A percentile compares a stretch with the other conserved stretches of the same genome.
phyloP scores from a whole-genome alignment of 2,888 invertebrate species.

The Drosophila falleni region DNA sequence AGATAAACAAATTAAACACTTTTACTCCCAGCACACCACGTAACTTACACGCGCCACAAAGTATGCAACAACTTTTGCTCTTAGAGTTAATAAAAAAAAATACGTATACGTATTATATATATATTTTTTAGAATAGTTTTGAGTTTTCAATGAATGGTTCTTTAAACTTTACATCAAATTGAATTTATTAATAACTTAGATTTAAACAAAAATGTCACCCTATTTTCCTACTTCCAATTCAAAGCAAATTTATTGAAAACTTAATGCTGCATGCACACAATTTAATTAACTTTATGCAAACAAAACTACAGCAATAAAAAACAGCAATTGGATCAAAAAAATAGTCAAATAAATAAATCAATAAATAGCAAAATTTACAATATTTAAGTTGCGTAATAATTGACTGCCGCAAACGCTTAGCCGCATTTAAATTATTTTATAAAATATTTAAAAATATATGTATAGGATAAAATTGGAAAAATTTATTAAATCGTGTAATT shows the following conservation, averaged over 20 bases:
- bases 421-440: slow-evolving; percentile 37
- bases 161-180: slow-evolving; percentile 27
- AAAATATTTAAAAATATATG: slow-evolving; percentile 19
- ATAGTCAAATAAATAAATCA: slow-evolving; percentile 30
- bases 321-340: slow-evolving; percentile 36
- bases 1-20: slow-evolving; percentile 50
- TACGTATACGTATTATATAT: slow-evolving; percentile 11
- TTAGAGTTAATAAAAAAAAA: slow-evolving; percentile 7
- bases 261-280: slow-evolving; percentile 72
- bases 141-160: slow-evolving; percentile 36
- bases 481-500: slow-evolving; percentile 1
- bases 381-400: slow-evolving; percentile 49
- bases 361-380: slow-evolving; percentile 40
- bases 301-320: slow-evolving; percentile 40
- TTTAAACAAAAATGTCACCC: not conserved
- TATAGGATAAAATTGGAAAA: not conserved
- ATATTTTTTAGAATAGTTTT: slow-evolving; percentile 15
- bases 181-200: not conserved
- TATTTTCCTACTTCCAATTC: slow-evolving; percentile 7
- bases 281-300: slow-evolving; percentile 66
- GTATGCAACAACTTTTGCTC: slow-evolving; percentile 43
- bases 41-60: slow-evolving; percentile 48
- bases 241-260: slow-evolving; percentile 61
- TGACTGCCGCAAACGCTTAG: slow-evolving; percentile 36
- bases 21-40: slow-evolving; percentile 46